Conservation (phyloP, 2,113 vertebrate species). For the Alligator mississippiensis region DNA sequence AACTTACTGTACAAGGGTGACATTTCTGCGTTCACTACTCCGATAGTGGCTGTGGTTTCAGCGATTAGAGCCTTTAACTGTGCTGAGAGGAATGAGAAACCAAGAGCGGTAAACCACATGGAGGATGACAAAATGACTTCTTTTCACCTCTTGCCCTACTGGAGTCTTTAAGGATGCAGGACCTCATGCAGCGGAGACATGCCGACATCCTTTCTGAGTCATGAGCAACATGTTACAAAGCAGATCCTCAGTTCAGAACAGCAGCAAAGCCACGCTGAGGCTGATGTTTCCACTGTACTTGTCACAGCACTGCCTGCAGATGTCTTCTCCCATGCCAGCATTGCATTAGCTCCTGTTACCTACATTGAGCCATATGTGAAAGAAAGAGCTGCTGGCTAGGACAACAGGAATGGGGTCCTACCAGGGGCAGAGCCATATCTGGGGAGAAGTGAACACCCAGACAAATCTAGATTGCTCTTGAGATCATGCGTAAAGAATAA, state of each 20-base stretch:
- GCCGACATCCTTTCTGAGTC: fast-evolving
- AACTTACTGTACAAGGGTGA: not conserved
- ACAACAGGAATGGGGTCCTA: fast-evolving
- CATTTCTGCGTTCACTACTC: not conserved
- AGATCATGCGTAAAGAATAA: not conserved
- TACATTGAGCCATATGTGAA: fast-evolving
- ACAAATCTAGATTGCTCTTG: fast-evolving
- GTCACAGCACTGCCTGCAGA: fast-evolving
- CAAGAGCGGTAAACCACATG: not conserved
- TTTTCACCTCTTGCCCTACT: not conserved
- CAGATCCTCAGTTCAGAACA: not conserved
- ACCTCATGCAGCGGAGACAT: fast-evolving
- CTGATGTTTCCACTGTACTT: fast-evolving
- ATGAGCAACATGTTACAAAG: fast-evolving
- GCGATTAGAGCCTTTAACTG: not conserved
- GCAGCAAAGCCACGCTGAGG: fast-evolving
- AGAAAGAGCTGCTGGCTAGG: fast-evolving
- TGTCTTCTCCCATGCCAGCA: not conserved
- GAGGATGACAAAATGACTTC: not conserved
- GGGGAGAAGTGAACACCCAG: fast-evolving
- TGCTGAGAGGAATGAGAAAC: not conserved
- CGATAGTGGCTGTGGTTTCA: not conserved
- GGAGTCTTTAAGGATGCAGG: fast-evolving
- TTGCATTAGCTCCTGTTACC: fast-evolving
- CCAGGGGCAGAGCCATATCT: fast-evolving